phyloP scores from a whole-genome alignment of 2,113 vertebrate genomes.

The Pagrus major region DNA sequence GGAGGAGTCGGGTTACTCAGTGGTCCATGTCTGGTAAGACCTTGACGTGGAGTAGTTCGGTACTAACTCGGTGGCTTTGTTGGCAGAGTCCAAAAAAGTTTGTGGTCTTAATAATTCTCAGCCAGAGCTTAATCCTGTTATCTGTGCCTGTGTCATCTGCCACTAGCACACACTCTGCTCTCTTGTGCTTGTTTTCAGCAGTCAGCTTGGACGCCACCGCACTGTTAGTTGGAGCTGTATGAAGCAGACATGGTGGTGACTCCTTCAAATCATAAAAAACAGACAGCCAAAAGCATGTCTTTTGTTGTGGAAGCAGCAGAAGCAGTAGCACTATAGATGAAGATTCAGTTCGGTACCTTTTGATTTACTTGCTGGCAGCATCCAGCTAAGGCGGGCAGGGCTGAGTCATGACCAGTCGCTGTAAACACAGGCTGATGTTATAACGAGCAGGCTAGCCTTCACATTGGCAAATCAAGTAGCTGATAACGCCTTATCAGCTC shows the following conservation, averaged over 20 bases:
- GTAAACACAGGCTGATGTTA: slow-evolving; percentile 17
- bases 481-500: slow-evolving; percentile 16
- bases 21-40: background rate
- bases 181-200: slow-evolving; percentile 45
- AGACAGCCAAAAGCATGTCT: slow-evolving; percentile 19
- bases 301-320: slow-evolving; percentile 8
- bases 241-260: slow-evolving; percentile 32
- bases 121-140: slow-evolving; percentile 65
- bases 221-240: slow-evolving; percentile 20
- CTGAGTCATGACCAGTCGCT: slow-evolving; percentile 22
- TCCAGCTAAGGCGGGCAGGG: background rate
- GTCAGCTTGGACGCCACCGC: slow-evolving; percentile 32
- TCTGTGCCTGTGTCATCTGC: slow-evolving; percentile 62
- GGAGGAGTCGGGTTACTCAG: background rate
- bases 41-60: slow-evolving; percentile 39
- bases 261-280: slow-evolving; percentile 44
- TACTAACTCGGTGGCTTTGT: slow-evolving; percentile 40
- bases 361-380: slow-evolving; percentile 10
- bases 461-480: slow-evolving; percentile 11
- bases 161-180: slow-evolving; percentile 48
- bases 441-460: slow-evolving; percentile 26
- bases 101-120: slow-evolving; percentile 48
- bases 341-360: slow-evolving; percentile 10
- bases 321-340: slow-evolving; percentile 18
- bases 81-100: slow-evolving; percentile 27